Percentiles rank a stretch among this genome's conserved stretches.
These are phyloP conservation scores for Drosophila carrolli DNA, from an alignment of 1,140 invertebrate species.

Conservation along the genomic window DNA sequence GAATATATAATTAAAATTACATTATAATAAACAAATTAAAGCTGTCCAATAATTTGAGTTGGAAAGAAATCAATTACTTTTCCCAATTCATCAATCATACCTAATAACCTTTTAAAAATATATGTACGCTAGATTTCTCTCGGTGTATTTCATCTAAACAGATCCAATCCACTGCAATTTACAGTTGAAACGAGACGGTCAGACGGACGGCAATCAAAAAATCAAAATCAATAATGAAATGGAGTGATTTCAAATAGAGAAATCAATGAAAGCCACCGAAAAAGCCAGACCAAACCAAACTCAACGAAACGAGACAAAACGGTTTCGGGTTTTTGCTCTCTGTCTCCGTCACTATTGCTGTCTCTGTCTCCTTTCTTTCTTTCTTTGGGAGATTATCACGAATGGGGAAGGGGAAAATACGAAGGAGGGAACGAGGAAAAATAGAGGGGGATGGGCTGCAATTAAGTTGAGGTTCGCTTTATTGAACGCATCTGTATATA, in stretches of 20 bases:
- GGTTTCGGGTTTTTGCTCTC: slow-evolving; percentile 61
- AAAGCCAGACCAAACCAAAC: slow-evolving; percentile 10
- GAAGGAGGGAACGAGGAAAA: neutral
- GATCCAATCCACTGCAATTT: slow-evolving; percentile 41
- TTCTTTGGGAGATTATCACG: slow-evolving; percentile 14
- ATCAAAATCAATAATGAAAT: slow-evolving; percentile 75
- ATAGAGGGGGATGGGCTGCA: slow-evolving; percentile 38
- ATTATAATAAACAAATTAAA: neutral
- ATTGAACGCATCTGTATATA: slow-evolving; percentile 64
- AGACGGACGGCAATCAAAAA: slow-evolving; percentile 65
- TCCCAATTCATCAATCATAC: no score
- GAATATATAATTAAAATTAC: neutral
- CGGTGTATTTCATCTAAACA: slow-evolving; percentile 5
- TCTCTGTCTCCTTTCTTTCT: slow-evolving; percentile 18
- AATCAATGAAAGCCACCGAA: slow-evolving; percentile 74
- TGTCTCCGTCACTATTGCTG: slow-evolving; percentile 7
- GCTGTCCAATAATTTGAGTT: no score
- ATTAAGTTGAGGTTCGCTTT: slow-evolving; percentile 60
- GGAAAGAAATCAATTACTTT: no score
- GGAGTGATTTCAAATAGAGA: slow-evolving; percentile 79
- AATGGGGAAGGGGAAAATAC: slow-evolving; percentile 6
- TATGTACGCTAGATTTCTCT: neutral
- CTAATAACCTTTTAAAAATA: no score
- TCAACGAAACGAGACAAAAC: slow-evolving; percentile 54
- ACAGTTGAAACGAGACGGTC: slow-evolving; percentile 37